phyloP scores from a whole-genome alignment of 1,140 invertebrate genomes.

The Drosophila mayri region DNA sequence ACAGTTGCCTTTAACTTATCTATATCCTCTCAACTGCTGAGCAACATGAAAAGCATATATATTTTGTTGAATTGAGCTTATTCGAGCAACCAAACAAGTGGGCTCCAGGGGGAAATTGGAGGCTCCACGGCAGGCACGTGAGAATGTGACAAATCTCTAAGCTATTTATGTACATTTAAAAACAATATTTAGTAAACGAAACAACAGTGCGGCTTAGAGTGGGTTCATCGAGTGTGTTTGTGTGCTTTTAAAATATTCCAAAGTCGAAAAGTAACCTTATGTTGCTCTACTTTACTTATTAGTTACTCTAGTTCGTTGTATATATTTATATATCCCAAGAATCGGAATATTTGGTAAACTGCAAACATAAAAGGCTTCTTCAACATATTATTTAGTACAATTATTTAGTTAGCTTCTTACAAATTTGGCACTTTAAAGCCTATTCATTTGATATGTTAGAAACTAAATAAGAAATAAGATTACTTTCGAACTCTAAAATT shows the following conservation, averaged over 20 bases:
- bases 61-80: slow-evolving; percentile 64
- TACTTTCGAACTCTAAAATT: slow-evolving; percentile 9
- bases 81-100: slow-evolving; percentile 68
- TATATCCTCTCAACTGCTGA: slow-evolving; percentile 21
- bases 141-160: slow-evolving; percentile 45
- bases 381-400: background rate
- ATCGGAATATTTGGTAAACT: background rate
- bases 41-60: slow-evolving; percentile 20
- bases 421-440: slow-evolving; percentile 14
- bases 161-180: slow-evolving; percentile 44
- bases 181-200: slow-evolving; percentile 35
- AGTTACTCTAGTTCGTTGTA: slow-evolving; percentile 19
- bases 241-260: slow-evolving; percentile 2
- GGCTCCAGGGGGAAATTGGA: slow-evolving; percentile 3
- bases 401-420: slow-evolving; percentile 1
- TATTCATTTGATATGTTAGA: slow-evolving; percentile 13
- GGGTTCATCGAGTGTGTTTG: slow-evolving; percentile 4
- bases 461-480: slow-evolving; percentile 11
- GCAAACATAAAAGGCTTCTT: background rate
- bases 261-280: slow-evolving; percentile 21
- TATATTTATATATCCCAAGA: background rate
- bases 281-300: background rate
- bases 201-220: slow-evolving; percentile 31
- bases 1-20: slow-evolving; percentile 20
- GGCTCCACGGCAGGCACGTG: slow-evolving; percentile 45